Evolutionary conservation across 2,113 vertebrate species (phyloP).

Genomic region (Cyprinodon variegatus): DNA sequence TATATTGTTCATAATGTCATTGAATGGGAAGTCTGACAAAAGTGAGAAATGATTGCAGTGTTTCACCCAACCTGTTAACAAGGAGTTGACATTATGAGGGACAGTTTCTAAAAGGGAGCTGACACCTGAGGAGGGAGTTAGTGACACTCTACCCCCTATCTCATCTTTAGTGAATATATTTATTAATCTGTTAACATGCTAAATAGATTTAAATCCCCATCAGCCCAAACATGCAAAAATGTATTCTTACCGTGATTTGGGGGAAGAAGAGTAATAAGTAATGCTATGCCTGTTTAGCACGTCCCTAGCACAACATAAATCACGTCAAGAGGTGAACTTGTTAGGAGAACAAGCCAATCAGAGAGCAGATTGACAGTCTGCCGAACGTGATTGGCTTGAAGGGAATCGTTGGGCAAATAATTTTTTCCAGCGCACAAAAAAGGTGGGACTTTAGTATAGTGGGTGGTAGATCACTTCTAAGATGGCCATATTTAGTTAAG

Average conservation of each 20-base stretch:
- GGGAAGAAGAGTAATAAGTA: neutral
- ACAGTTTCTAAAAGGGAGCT: too few relatives aligned
- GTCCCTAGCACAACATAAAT: neutral
- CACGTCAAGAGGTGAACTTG: neutral
- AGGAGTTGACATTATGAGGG: too few relatives aligned
- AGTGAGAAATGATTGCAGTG: too few relatives aligned
- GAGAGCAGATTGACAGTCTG: fast-evolving
- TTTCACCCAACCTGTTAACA: too few relatives aligned
- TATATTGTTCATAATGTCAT: too few relatives aligned
- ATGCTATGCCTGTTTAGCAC: neutral
- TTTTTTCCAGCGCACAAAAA: neutral
- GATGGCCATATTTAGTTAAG: neutral
- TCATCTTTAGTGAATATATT: too few relatives aligned
- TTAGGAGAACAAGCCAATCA: constrained; percentile 19
- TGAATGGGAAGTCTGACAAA: too few relatives aligned
- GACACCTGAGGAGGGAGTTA: too few relatives aligned
- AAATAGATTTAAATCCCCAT: neutral
- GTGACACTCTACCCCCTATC: too few relatives aligned
- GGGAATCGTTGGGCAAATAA: neutral
- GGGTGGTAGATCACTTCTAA: neutral
- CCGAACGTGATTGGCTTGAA: constrained; percentile 4
- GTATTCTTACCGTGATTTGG: fast-evolving
- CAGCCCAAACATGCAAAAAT: neutral
- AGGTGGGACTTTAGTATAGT: neutral
- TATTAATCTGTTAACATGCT: too few relatives aligned